Percentiles rank a stretch among this genome's conserved stretches.
Conservation (phyloP, 2,797 vertebrate species). For the Tokudaia tokunoshimensis region DNA sequence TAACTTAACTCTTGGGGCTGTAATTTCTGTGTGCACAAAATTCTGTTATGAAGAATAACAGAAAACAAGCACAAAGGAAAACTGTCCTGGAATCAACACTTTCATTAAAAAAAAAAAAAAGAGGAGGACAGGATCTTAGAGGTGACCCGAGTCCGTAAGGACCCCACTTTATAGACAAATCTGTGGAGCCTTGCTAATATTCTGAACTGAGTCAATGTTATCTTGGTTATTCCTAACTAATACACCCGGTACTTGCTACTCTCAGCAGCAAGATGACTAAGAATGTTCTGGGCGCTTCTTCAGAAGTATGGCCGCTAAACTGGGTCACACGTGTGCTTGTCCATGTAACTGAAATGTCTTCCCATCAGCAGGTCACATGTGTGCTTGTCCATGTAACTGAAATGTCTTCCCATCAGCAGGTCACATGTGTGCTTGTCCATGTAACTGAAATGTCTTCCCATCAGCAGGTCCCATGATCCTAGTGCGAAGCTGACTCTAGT, state of each 20-base stretch:
- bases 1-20: neutral
- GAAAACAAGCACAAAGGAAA: constrained; percentile 3
- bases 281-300: neutral
- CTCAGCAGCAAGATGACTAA: neutral
- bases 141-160: neutral
- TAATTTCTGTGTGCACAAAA: neutral
- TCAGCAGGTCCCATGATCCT: neutral
- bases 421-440: neutral
- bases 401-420: neutral
- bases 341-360: neutral
- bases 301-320: neutral
- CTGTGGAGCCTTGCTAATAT: neutral
- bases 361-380: neutral
- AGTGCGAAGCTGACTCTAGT: neutral
- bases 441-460: neutral
- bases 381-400: neutral
- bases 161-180: neutral
- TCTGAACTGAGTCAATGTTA: neutral
- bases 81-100: neutral
- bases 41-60: neutral
- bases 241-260: neutral
- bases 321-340: neutral
- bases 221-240: neutral
- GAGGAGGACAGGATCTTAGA: neutral
- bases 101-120: neutral